Conservation (phyloP, 1,140 invertebrate genomes). For the Drosophila guanche region DNA sequence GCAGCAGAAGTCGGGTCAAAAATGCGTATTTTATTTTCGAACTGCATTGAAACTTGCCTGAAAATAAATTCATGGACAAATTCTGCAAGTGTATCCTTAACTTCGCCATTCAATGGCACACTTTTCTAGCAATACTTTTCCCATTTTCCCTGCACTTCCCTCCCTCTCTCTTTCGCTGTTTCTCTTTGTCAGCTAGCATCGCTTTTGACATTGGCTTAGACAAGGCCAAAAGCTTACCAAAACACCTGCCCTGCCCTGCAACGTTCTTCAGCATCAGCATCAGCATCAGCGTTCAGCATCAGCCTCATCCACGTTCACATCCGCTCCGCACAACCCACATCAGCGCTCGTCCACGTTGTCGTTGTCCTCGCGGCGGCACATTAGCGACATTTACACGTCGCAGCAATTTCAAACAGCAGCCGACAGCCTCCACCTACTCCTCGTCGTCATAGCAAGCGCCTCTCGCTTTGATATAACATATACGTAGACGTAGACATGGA, state of each 20-base stretch:
- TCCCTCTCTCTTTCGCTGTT: conserved; percentile 12
- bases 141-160: background rate
- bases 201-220: conserved; percentile 74
- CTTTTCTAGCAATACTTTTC: too few species aligned
- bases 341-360: conserved; percentile 19
- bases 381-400: conserved; percentile 81
- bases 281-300: conserved; percentile 24
- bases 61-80: too few species aligned
- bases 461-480: background rate
- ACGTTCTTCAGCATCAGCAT: conserved; percentile 32
- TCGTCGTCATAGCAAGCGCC: background rate
- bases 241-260: conserved; percentile 51
- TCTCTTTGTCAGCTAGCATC: conserved; percentile 25
- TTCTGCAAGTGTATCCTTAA: too few species aligned
- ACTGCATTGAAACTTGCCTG: too few species aligned
- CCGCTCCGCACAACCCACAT: conserved; percentile 15
- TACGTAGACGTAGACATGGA: background rate
- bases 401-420: conserved; percentile 80
- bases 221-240: conserved; percentile 65
- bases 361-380: conserved; percentile 53
- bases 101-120: too few species aligned
- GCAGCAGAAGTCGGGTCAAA: too few species aligned
- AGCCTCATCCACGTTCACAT: conserved; percentile 5
- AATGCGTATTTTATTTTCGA: too few species aligned
- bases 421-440: conserved; percentile 43